Evolutionary conservation across 2,113 vertebrate species (phyloP).

Genomic region (Anas platyrhynchos): DNA sequence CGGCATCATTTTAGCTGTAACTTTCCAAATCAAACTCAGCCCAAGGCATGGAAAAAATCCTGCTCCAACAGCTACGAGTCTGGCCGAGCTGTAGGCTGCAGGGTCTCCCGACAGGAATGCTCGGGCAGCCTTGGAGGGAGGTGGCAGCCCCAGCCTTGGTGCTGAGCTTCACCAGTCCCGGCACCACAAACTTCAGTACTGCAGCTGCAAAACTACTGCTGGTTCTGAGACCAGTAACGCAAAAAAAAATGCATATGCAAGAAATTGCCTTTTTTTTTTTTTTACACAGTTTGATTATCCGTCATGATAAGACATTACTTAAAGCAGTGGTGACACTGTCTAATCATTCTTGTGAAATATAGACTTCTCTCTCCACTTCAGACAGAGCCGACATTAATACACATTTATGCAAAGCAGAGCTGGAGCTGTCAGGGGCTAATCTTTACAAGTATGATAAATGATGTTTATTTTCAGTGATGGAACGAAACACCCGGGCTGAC

Average conservation of each 20-base stretch:
- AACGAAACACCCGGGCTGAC: conserved; percentile 92
- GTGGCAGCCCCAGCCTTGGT: background rate
- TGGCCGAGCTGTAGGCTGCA: background rate
- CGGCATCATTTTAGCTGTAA: background rate
- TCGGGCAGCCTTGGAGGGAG: background rate
- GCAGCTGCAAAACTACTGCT: conserved; percentile 5
- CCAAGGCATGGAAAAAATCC: fast-evolving
- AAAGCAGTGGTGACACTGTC: conserved; percentile 83
- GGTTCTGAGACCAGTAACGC: conserved; percentile 55
- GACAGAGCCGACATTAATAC: conserved; percentile 83
- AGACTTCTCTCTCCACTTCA: conserved; percentile 78
- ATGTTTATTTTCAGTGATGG: conserved; percentile 98
- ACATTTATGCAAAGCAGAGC: conserved; percentile 93
- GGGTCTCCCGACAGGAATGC: background rate
- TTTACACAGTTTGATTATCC: conserved; percentile 77
- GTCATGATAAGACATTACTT: conserved; percentile 84
- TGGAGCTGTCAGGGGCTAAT: conserved; percentile 93
- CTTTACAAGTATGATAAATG: conserved; percentile 98
- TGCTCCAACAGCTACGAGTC: background rate
- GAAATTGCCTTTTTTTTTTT: conserved; percentile 66
- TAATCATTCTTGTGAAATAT: conserved; percentile 87
- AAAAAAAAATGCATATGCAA: conserved; percentile 56
- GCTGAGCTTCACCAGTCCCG: background rate
- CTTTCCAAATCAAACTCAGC: conserved; percentile 1
- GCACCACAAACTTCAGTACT: background rate